Percentiles rank a stretch among this genome's conserved stretches.
These are phyloP conservation scores for Gnathonemus echidnorhynchus DNA, from an alignment of 2,113 vertebrate species.

Conservation along the genomic window DNA sequence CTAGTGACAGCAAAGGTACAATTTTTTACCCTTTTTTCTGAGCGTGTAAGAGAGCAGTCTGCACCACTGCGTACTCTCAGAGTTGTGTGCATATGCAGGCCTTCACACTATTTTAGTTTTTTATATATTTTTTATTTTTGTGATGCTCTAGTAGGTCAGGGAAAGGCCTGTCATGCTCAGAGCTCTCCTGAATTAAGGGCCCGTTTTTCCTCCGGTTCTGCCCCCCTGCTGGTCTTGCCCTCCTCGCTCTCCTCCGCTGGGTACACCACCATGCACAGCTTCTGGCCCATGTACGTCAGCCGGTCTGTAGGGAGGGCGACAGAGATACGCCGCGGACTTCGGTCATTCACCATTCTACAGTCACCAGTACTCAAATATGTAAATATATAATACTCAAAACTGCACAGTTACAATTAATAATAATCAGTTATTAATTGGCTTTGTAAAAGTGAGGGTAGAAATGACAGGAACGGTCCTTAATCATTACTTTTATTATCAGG, in stretches of 20 bases:
- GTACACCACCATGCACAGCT: slow-evolving; percentile 69
- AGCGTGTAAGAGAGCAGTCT: neutral
- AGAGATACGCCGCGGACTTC: neutral
- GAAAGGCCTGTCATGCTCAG: neutral
- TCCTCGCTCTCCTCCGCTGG: slow-evolving; percentile 32
- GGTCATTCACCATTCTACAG: neutral
- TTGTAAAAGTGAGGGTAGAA: neutral
- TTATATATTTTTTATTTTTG: neutral
- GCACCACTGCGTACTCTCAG: neutral
- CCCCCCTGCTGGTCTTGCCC: neutral
- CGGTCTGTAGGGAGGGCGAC: slow-evolving; percentile 44
- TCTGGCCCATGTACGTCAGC: slow-evolving; percentile 64
- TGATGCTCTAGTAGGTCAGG: neutral
- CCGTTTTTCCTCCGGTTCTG: neutral
- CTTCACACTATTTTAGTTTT: neutral
- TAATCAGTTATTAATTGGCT: neutral
- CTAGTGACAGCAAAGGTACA: too few relatives aligned
- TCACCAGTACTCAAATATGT: neutral
- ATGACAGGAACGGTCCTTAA: neutral
- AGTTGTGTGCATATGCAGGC: neutral
- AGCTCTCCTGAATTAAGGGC: neutral
- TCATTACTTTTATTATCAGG: neutral
- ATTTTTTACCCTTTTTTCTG: too few relatives aligned
- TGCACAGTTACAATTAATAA: neutral
- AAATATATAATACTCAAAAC: neutral